A percentile compares a stretch with the other conserved stretches of the same genome.
Evolutionary conservation across 2,888 invertebrate species (phyloP).

Genomic region (Drosophila demipolita): DNA sequence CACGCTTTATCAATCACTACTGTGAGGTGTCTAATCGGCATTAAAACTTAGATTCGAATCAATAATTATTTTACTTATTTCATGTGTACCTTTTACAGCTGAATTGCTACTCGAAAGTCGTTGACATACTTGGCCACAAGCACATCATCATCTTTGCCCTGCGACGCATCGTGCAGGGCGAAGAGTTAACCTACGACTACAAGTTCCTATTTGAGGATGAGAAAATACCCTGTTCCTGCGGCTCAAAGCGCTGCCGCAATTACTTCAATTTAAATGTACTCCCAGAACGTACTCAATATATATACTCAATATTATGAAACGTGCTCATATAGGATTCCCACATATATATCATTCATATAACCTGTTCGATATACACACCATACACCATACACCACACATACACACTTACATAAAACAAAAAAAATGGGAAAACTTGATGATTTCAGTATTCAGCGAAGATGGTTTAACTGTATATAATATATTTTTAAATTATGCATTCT

Average conservation of each 20-base stretch:
- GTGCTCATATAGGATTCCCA: conserved; percentile 36
- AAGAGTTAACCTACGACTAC: conserved; percentile 98
- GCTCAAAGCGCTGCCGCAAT: conserved; percentile 96
- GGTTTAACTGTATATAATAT: conserved; percentile 62
- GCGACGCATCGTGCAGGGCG: conserved; percentile 94
- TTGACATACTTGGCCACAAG: conserved; percentile 97
- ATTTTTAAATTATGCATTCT: conserved; percentile 48
- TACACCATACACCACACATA: conserved; percentile 7
- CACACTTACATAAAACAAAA: conserved; percentile 12
- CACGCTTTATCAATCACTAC: conserved; percentile 99
- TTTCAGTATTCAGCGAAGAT: conserved; percentile 77
- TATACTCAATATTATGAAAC: conserved; percentile 36
- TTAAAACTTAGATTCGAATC: neutral
- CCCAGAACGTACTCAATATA: conserved; percentile 23
- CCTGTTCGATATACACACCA: conserved; percentile 34
- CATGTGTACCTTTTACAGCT: conserved; percentile 88
- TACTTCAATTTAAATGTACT: conserved; percentile 87
- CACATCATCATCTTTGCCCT: conserved; percentile 98
- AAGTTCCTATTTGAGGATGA: conserved; percentile 98
- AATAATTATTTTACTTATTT: neutral
- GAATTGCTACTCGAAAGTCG: conserved; percentile 98
- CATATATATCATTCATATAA: conserved; percentile 51
- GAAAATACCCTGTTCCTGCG: conserved; percentile 98
- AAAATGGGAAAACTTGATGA: conserved; percentile 69
- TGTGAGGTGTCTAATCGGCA: conserved; percentile 92